Evolutionary conservation across 2,888 invertebrate genomes (phyloP).

Genomic region (Andrena trimmerana): DNA sequence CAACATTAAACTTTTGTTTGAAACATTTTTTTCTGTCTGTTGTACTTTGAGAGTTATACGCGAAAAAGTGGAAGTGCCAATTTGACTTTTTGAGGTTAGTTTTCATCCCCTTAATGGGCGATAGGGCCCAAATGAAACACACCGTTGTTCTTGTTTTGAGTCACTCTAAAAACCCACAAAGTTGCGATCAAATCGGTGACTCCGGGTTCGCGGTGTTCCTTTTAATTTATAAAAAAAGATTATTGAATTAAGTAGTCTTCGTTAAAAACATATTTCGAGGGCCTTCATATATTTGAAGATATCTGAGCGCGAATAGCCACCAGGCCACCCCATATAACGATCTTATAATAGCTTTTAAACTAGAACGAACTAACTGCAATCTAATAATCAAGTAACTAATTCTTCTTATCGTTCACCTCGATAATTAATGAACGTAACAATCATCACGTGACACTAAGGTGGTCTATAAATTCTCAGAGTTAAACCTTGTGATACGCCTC

Average conservation of each 20-base stretch:
- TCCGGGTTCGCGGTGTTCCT: too few relatives aligned
- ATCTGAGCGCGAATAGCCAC: neutral
- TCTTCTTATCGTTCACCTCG: slow-evolving; percentile 11
- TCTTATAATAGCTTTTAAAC: slow-evolving; percentile 50
- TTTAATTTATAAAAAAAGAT: too few relatives aligned
- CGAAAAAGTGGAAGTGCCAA: too few relatives aligned
- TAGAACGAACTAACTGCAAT: slow-evolving; percentile 36
- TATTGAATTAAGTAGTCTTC: neutral
- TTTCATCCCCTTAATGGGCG: too few relatives aligned
- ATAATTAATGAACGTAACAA: slow-evolving; percentile 24
- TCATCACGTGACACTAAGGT: neutral
- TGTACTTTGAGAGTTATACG: too few relatives aligned
- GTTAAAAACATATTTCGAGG: neutral
- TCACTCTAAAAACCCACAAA: too few relatives aligned
- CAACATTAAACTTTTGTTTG: too few relatives aligned
- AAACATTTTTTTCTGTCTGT: too few relatives aligned
- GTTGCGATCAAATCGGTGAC: too few relatives aligned
- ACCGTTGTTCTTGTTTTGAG: too few relatives aligned
- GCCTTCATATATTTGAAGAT: neutral
- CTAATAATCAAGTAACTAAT: slow-evolving; percentile 43
- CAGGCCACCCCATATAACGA: slow-evolving; percentile 42
- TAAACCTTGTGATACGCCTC: neutral
- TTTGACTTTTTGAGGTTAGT: too few relatives aligned
- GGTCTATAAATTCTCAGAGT: slow-evolving; percentile 13
- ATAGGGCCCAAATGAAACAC: too few relatives aligned